Conservation (phyloP, 1,140 invertebrate species). For the Neotoxoptera formosana region DNA sequence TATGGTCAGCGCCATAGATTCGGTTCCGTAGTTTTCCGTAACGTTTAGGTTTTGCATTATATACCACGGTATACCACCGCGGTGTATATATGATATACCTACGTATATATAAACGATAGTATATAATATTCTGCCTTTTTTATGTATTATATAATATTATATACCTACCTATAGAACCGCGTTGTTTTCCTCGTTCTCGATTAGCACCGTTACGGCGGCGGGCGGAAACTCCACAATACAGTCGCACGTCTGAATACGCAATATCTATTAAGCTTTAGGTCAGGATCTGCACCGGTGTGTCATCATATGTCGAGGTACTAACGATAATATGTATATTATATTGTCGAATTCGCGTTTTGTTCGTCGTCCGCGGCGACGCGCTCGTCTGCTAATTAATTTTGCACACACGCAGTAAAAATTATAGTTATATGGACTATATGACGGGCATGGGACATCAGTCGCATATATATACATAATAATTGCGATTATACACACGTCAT, state of each 20-base stretch:
- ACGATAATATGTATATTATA: no score
- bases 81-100: no score
- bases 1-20: constrained; percentile 27
- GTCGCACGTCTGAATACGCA: constrained; percentile 15
- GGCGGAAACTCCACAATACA: neutral
- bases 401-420: neutral
- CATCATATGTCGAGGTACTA: no score
- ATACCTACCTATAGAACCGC: neutral
- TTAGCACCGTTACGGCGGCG: neutral
- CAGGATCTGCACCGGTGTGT: neutral
- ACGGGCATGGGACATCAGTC: neutral
- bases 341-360: neutral
- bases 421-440: neutral
- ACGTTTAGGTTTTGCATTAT: neutral
- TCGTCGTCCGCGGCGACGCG: neutral
- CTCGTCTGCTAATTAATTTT: neutral
- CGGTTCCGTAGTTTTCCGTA: constrained; percentile 32
- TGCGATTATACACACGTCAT: neutral
- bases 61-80: no score
- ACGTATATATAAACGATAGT: no score
- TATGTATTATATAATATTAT: neutral
- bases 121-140: no score
- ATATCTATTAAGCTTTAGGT: neutral
- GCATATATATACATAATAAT: neutral
- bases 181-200: neutral